A percentile compares a stretch with the other conserved stretches of the same genome.
phyloP scores from a whole-genome alignment of 2,113 vertebrate species.

The Osmerus eperlanus region DNA sequence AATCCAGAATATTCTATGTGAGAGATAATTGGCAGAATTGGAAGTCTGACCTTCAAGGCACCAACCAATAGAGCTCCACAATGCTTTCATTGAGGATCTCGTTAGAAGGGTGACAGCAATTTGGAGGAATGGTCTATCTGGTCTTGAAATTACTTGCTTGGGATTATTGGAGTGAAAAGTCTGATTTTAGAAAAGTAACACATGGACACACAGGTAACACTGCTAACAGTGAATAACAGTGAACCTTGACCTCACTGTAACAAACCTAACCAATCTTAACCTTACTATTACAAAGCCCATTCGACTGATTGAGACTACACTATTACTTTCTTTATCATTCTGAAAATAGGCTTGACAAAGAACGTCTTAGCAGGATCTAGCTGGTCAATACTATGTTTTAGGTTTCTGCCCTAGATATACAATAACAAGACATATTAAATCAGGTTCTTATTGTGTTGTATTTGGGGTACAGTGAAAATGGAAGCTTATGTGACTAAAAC shows the following conservation, averaged over 20 bases:
- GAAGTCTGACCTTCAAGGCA: slow-evolving; percentile 3
- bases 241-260: neutral
- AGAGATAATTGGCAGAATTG: slow-evolving; percentile 18
- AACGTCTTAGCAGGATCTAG: too few relatives aligned
- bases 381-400: too few relatives aligned
- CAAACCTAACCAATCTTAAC: slow-evolving; percentile 40
- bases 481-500: too few relatives aligned
- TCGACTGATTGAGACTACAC: slow-evolving; percentile 50
- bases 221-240: neutral
- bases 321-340: slow-evolving; percentile 31
- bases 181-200: too few relatives aligned
- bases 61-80: slow-evolving; percentile 5
- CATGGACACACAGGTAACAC: too few relatives aligned
- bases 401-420: too few relatives aligned
- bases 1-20: neutral
- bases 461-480: too few relatives aligned
- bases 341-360: slow-evolving; percentile 6
- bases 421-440: too few relatives aligned
- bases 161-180: neutral
- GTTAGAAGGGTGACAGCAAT: neutral
- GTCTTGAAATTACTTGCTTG: neutral
- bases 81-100: neutral
- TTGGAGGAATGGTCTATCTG: neutral
- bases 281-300: slow-evolving; percentile 47
- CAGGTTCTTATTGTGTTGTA: too few relatives aligned